Percentiles rank a stretch among this genome's conserved stretches.
Evolutionary conservation across 2,888 invertebrate species (phyloP).

Genomic region (Andrena flavipes): DNA sequence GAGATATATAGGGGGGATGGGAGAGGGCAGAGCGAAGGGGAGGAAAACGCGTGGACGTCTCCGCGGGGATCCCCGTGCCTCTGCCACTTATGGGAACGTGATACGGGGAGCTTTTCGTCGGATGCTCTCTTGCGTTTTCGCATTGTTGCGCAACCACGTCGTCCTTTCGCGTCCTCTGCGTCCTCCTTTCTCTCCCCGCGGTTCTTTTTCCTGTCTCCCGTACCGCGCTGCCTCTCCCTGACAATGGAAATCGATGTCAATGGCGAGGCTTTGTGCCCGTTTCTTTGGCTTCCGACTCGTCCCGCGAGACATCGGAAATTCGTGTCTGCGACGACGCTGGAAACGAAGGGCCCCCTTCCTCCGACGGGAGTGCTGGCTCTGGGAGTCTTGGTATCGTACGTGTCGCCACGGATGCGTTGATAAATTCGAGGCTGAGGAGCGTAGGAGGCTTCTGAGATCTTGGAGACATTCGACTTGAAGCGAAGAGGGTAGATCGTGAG

Average conservation of each 20-base stretch:
- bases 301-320: slow-evolving; percentile 29
- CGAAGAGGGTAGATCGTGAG: no score
- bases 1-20: not conserved
- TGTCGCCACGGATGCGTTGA: no score
- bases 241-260: slow-evolving; percentile 75
- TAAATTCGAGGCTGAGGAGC: no score
- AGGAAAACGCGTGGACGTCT: slow-evolving; percentile 66
- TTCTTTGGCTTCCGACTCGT: slow-evolving; percentile 36
- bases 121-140: slow-evolving; percentile 80
- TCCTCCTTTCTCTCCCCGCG: not conserved
- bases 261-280: slow-evolving; percentile 49
- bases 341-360: no score
- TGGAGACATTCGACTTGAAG: no score
- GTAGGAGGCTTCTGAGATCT: no score
- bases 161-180: slow-evolving; percentile 53
- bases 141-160: slow-evolving; percentile 79
- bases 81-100: slow-evolving; percentile 80
- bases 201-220: slow-evolving; percentile 14
- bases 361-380: no score
- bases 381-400: no score
- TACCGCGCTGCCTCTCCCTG: slow-evolving; percentile 23
- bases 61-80: slow-evolving; percentile 67
- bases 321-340: not conserved
- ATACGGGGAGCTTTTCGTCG: slow-evolving; percentile 75
- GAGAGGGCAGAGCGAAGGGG: slow-evolving; percentile 1